Conservation (phyloP, 2,888 invertebrate genomes). For the Tenthredo scrophulariae region DNA sequence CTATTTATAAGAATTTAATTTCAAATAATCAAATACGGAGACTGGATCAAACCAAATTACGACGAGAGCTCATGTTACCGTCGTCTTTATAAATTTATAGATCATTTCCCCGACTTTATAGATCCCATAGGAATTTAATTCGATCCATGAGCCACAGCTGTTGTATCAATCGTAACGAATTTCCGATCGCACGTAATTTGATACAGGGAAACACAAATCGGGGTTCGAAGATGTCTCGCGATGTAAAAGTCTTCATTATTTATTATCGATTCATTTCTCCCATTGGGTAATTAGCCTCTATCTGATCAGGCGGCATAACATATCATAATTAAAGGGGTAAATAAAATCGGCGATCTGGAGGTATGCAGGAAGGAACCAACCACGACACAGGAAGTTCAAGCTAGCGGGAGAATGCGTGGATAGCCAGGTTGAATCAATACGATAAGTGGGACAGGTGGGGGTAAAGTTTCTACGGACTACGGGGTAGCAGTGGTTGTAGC, state of each 20-base stretch:
- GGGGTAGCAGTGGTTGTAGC: slow-evolving; percentile 62
- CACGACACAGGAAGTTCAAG: slow-evolving; percentile 58
- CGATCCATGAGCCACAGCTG: background rate
- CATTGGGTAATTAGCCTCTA: background rate
- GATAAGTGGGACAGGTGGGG: slow-evolving; percentile 76
- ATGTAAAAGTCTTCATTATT: background rate
- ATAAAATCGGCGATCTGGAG: slow-evolving; percentile 42
- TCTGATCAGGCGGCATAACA: background rate
- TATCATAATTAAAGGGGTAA: slow-evolving; percentile 42
- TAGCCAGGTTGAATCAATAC: slow-evolving; percentile 76
- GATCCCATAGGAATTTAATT: background rate
- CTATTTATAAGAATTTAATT: background rate
- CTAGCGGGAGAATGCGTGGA: slow-evolving; percentile 58
- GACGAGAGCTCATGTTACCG: background rate
- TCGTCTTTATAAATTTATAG: background rate
- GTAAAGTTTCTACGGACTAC: slow-evolving; percentile 41
- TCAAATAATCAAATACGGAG: background rate
- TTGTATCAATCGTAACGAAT: background rate
- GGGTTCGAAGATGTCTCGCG: background rate
- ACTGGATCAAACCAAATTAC: background rate
- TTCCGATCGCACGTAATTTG: background rate
- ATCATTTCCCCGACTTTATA: background rate
- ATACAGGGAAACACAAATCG: background rate
- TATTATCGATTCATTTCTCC: background rate
- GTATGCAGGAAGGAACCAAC: slow-evolving; percentile 57